Conservation (phyloP, 2,888 invertebrate genomes). For the Drosophila conformis region DNA sequence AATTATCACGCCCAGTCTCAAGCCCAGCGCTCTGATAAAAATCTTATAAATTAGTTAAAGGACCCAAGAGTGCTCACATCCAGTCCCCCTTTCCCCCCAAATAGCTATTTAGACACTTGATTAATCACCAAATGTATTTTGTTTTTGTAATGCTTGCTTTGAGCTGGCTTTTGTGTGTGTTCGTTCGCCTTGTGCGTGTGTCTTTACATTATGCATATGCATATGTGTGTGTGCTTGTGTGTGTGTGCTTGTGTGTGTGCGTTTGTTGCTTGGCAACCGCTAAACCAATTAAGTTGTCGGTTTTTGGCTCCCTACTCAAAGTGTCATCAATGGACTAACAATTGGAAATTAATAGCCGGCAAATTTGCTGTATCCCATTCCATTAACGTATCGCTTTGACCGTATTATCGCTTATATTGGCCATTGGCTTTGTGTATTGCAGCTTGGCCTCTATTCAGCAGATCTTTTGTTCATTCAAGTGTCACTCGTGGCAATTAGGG, state of each 20-base stretch:
- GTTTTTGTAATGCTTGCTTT: constrained; percentile 64
- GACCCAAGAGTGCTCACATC: constrained; percentile 19
- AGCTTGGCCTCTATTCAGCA: constrained; percentile 15
- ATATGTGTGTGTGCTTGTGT: constrained; percentile 7
- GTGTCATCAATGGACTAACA: constrained; percentile 74
- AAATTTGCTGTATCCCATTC: constrained; percentile 53
- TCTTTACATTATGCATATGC: constrained; percentile 13
- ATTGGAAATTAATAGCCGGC: constrained; percentile 73
- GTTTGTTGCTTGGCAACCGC: constrained; percentile 50
- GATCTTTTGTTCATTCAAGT: constrained; percentile 42
- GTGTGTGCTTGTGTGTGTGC: constrained; percentile 6
- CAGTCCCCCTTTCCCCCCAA: not conserved
- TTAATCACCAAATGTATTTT: constrained; percentile 74
- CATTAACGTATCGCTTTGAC: constrained; percentile 38
- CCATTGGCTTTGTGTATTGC: constrained; percentile 23
- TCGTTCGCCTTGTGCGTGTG: constrained; percentile 6
- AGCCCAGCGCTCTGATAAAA: constrained; percentile 46
- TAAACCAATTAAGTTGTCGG: constrained; percentile 71
- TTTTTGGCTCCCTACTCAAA: constrained; percentile 56
- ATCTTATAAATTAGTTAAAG: constrained; percentile 76
- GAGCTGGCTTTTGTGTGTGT: constrained; percentile 36
- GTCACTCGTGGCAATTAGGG: constrained; percentile 51
- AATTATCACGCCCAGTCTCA: constrained; percentile 65
- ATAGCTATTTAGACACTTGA: constrained; percentile 66
- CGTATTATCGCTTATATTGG: constrained; percentile 20